Evolutionary conservation across 64 coral and sea anemone genomes (phyloP), one percentile per base, ranked within the genome.

Genomic region (Porites lutea): DNA sequence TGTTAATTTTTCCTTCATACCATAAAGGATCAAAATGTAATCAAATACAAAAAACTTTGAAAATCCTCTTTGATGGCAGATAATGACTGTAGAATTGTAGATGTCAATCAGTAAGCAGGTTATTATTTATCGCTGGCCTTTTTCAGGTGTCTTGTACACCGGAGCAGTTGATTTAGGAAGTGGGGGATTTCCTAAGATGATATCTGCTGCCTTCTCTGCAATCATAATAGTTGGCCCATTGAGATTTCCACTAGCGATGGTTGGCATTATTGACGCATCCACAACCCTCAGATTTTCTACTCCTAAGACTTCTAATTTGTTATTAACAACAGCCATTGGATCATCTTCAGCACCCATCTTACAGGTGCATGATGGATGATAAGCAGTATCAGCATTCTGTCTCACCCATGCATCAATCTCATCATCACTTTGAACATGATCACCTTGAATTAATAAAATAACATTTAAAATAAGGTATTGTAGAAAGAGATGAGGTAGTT

Each of bases 201-300:
- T 61, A 47, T 95, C 89, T 22, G 89, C 94, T 74, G 77, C 84
- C 66, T 95, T 95, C 47, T 92, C 94, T 13, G 94, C 94, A 13
- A 95, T 64, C 94, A 95, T 95, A n/a, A 95, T 37, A 3, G 94
- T 95, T 48, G 94, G 94, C 47, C 86, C 94, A 92, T 95, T 95
- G 45, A 95, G 89, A 79, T 95, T 95, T 78, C 94, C 94, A 60
- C 94, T 95, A 18, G 92, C 94, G 47, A 95, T 65, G 47, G 83
- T 95, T 45, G 94, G 94, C 94, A 95, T 95, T n/a, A 91, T 92
- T 6, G 94, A 95, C 4, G 94, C 68, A 50, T 95, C 94, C 71
- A 95, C 89, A 18, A 95, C 71, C 4, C 69, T 75, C 51, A 95
- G 83, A 47, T 92, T 88, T 51, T 95, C 89, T 8, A 95, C 67